Evolutionary conservation across 2,888 invertebrate genomes (phyloP).

Genomic region (Monopis laevigella): DNA sequence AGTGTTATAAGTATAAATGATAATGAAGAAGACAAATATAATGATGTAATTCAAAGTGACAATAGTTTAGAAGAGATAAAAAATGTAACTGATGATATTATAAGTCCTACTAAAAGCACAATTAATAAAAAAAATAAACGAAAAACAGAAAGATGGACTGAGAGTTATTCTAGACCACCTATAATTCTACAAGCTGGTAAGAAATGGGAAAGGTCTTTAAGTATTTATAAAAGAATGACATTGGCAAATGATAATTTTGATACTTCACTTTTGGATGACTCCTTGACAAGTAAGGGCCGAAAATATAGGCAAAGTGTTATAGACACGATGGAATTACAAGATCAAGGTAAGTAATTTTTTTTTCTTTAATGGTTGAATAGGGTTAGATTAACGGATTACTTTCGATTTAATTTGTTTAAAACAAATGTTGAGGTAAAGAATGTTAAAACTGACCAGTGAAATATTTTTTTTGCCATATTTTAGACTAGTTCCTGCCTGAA

Average conservation of each 20-base stretch:
- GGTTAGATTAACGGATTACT: too few relatives aligned
- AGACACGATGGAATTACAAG: constrained; percentile 61
- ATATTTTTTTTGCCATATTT: too few relatives aligned
- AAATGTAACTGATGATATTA: not conserved
- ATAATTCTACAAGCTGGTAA: constrained; percentile 72
- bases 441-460: too few relatives aligned
- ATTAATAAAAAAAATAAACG: not conserved
- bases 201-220: constrained; percentile 73
- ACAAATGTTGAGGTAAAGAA: too few relatives aligned
- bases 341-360: constrained; percentile 34
- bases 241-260: constrained; percentile 44
- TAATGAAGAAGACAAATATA: too few relatives aligned
- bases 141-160: too few relatives aligned
- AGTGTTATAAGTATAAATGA: too few relatives aligned
- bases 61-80: not conserved
- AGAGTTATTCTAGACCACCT: not conserved
- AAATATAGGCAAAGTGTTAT: constrained; percentile 65
- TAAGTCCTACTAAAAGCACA: not conserved
- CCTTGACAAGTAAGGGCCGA: constrained; percentile 51
- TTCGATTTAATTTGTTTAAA: too few relatives aligned
- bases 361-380: constrained; percentile 11
- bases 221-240: constrained; percentile 62
- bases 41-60: not conserved
- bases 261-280: constrained; percentile 42
- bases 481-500: too few relatives aligned